phyloP scores from a whole-genome alignment of 2,888 invertebrate species.

The Crioceris asparagi region DNA sequence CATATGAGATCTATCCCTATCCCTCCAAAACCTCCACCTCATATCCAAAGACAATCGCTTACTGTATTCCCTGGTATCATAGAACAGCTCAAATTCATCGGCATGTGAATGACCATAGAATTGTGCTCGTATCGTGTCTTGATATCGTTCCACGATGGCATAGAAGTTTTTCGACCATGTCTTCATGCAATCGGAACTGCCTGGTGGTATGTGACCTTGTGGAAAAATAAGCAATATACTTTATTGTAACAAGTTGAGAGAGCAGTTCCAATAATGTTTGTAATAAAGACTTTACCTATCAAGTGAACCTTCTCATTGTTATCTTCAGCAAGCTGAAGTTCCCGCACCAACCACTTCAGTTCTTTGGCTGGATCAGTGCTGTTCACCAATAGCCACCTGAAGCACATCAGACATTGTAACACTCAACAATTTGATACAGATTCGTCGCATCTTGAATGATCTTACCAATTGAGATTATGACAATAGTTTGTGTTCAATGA shows the following conservation, averaged over 20 bases:
- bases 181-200: constrained; percentile 82
- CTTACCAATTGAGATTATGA: constrained; percentile 83
- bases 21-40: constrained; percentile 19
- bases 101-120: constrained; percentile 90
- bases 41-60: constrained; percentile 28
- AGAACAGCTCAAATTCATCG: constrained; percentile 90
- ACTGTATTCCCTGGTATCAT: constrained; percentile 69
- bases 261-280: neutral
- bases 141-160: constrained; percentile 75
- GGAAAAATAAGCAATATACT: neutral
- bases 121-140: constrained; percentile 78
- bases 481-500: constrained; percentile 94
- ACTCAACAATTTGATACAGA: too few relatives aligned
- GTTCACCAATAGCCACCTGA: constrained; percentile 83
- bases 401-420: too few relatives aligned
- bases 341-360: constrained; percentile 87
- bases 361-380: constrained; percentile 94
- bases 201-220: constrained; percentile 87
- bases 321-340: constrained; percentile 84
- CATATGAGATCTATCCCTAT: constrained; percentile 7
- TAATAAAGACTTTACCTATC: constrained; percentile 45
- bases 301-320: constrained; percentile 93
- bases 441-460: too few relatives aligned
- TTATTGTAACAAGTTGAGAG: neutral
- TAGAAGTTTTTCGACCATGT: constrained; percentile 93